Percentiles rank a stretch among this genome's conserved stretches.
These are phyloP conservation scores for Hoplostethus atlanticus DNA, from an alignment of 2,797 vertebrate species.

Conservation along the genomic window DNA sequence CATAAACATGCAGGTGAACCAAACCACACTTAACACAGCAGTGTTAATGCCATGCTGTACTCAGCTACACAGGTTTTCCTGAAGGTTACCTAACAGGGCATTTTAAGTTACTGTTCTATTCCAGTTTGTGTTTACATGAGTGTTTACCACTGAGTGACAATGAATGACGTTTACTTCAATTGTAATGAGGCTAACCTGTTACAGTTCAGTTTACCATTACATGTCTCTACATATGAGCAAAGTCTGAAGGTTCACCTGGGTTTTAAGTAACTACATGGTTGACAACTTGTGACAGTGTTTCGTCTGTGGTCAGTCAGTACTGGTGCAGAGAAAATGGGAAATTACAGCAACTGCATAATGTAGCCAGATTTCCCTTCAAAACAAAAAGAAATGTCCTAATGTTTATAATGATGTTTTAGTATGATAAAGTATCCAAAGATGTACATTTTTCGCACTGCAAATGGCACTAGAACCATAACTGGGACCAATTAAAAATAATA, in stretches of 20 bases:
- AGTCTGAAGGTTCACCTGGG: constrained; percentile 9
- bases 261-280: constrained; percentile 18
- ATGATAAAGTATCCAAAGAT: background rate
- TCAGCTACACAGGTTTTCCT: too few species aligned
- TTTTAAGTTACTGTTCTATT: background rate
- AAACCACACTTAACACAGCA: too few species aligned
- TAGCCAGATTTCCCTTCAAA: too few species aligned
- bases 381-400: too few species aligned
- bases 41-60: too few species aligned
- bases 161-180: constrained; percentile 6
- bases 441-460: background rate
- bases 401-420: background rate
- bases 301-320: constrained; percentile 3
- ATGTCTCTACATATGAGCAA: background rate
- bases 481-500: background rate
- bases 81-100: background rate
- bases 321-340: too few species aligned
- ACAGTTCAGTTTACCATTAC: background rate
- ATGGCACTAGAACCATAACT: background rate
- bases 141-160: background rate
- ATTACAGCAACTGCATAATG: too few species aligned
- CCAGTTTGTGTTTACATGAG: background rate
- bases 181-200: constrained; percentile 7
- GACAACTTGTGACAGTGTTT: constrained; percentile 1
- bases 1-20: too few species aligned